Evolutionary conservation across 2,797 vertebrate genomes (phyloP).

Genomic region (Echeneis naucrates): DNA sequence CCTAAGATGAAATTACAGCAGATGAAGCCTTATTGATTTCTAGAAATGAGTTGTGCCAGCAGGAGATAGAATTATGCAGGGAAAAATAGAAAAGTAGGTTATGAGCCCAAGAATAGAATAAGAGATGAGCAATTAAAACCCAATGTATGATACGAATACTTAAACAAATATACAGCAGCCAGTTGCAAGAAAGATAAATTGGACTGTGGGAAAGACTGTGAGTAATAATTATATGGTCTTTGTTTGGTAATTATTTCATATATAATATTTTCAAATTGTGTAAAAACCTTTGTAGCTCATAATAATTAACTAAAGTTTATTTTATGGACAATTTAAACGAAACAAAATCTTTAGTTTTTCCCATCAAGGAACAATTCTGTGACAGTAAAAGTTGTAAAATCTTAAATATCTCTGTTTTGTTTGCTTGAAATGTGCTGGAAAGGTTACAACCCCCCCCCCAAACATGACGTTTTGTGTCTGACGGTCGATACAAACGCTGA

Average conservation of each 20-base stretch:
- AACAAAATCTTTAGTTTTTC: neutral
- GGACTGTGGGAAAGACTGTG: neutral
- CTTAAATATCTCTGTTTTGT: neutral
- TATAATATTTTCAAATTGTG: neutral
- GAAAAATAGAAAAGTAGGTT: constrained; percentile 28
- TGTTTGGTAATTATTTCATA: neutral
- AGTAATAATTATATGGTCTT: constrained; percentile 32
- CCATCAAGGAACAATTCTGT: neutral
- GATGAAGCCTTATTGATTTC: constrained; percentile 38
- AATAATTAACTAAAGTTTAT: neutral
- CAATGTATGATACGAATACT: neutral
- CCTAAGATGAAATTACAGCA: constrained; percentile 46
- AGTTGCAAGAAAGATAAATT: neutral
- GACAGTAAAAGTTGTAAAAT: neutral
- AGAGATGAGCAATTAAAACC: constrained; percentile 29
- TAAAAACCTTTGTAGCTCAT: neutral
- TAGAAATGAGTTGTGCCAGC: constrained; percentile 19
- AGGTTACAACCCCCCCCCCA: constrained; percentile 10
- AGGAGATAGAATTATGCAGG: constrained; percentile 22
- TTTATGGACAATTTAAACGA: neutral
- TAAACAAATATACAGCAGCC: neutral
- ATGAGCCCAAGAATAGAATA: constrained; percentile 32
- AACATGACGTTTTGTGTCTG: constrained; percentile 2
- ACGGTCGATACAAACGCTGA: constrained; percentile 12
- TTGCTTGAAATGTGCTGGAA: constrained; percentile 4